Conservation (phyloP, 2,797 vertebrate species). For the Thripadectes ignobilis region DNA sequence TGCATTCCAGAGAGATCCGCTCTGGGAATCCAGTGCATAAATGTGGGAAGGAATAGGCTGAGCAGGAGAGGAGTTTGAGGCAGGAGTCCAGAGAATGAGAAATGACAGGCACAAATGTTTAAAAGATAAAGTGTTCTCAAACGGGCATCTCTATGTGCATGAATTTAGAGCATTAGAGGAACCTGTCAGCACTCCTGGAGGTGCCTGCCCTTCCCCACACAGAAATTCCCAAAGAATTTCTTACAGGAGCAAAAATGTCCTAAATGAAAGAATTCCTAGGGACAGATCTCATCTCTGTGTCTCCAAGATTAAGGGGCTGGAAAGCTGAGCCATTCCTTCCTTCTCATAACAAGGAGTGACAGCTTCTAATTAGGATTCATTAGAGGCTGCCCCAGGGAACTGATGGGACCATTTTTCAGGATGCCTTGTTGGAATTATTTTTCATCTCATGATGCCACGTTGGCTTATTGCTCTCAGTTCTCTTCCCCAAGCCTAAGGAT, state of each 20-base stretch:
- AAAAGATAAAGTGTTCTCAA: background rate
- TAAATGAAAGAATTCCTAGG: background rate
- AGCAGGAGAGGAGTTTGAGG: background rate
- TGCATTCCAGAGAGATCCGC: background rate
- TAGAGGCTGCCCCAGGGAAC: background rate
- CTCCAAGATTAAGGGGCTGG: background rate
- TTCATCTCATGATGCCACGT: background rate
- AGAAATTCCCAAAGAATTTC: background rate
- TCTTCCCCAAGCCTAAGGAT: background rate
- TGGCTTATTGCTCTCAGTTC: background rate
- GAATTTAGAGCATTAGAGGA: rapidly evolving
- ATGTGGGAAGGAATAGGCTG: background rate
- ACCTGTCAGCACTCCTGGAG: background rate
- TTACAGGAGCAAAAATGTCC: background rate
- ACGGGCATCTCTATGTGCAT: background rate
- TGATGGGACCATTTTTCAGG: background rate
- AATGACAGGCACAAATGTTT: background rate
- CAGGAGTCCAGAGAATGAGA: background rate
- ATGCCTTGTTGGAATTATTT: background rate
- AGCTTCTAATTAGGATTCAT: slow-evolving; percentile 37
- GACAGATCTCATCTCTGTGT: background rate
- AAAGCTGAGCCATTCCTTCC: background rate
- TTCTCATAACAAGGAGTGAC: slow-evolving; percentile 14
- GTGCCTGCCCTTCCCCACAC: background rate
- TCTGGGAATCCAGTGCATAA: background rate